Evolutionary conservation across 2,797 vertebrate species (phyloP).

Genomic region (Peromyscus attwateri): DNA sequence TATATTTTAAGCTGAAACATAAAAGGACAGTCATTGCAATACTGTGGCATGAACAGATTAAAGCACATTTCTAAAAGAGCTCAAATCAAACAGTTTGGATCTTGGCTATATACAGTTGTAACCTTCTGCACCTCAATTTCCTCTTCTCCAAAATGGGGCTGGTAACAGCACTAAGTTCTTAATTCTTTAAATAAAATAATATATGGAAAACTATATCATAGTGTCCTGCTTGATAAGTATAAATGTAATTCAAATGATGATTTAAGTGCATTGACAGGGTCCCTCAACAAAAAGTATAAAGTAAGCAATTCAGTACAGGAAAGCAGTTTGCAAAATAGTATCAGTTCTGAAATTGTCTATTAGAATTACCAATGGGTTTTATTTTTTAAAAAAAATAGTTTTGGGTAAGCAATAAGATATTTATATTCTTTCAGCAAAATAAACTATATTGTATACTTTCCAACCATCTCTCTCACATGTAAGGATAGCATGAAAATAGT

Average conservation of each 20-base stretch:
- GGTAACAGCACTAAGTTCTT: neutral
- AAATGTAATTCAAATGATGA: constrained; percentile 10
- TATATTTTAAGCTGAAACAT: neutral
- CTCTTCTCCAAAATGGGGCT: neutral
- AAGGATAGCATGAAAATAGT: constrained; percentile 7
- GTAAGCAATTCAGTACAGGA: neutral
- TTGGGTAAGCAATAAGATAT: constrained; percentile 2
- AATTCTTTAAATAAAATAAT: constrained; percentile 37
- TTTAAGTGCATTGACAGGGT: neutral
- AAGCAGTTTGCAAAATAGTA: constrained; percentile 20
- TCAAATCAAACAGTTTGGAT: neutral
- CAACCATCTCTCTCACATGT: neutral
- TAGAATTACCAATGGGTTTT: neutral
- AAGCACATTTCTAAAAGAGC: neutral
- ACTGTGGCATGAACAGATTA: neutral
- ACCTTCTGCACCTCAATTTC: constrained; percentile 6
- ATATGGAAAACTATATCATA: neutral
- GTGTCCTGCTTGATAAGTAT: constrained; percentile 6
- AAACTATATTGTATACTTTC: constrained; percentile 1
- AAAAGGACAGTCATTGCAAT: neutral
- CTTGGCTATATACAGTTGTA: neutral
- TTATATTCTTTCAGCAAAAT: constrained; percentile 40
- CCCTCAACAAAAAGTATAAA: constrained; percentile 33
- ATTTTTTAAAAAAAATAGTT: neutral
- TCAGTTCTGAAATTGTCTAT: neutral